These are phyloP conservation scores for Callorhinus ursinus DNA, from an alignment of 2,113 vertebrate species.

Conservation along the genomic window DNA sequence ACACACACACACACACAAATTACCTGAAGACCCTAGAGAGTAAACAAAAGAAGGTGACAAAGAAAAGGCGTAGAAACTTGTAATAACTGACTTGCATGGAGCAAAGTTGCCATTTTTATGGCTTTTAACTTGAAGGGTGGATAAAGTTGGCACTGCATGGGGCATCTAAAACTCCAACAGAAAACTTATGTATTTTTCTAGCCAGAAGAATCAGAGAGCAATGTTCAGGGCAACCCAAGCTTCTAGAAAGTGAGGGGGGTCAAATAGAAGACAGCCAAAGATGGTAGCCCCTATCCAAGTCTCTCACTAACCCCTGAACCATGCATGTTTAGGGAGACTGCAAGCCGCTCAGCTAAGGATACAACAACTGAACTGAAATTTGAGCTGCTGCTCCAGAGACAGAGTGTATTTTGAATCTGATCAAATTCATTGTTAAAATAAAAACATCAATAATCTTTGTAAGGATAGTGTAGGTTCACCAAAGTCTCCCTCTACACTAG, in stretches of 20 bases:
- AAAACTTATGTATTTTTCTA: background rate
- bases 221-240: background rate
- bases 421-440: background rate
- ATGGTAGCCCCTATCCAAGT: background rate
- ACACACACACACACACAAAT: background rate
- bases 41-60: background rate
- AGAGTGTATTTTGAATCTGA: background rate
- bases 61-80: background rate
- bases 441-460: background rate
- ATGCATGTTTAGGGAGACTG: background rate
- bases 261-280: background rate
- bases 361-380: background rate
- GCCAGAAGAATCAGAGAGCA: background rate
- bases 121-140: background rate
- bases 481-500: background rate
- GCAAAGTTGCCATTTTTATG: background rate
- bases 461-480: background rate
- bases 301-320: background rate
- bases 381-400: background rate
- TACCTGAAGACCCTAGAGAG: background rate
- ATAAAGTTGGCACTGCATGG: background rate
- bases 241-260: background rate
- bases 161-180: background rate
- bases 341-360: background rate
- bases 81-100: background rate